Evolutionary conservation across 2,113 vertebrate genomes (phyloP).

Genomic region (Ceyx cyanopectus): DNA sequence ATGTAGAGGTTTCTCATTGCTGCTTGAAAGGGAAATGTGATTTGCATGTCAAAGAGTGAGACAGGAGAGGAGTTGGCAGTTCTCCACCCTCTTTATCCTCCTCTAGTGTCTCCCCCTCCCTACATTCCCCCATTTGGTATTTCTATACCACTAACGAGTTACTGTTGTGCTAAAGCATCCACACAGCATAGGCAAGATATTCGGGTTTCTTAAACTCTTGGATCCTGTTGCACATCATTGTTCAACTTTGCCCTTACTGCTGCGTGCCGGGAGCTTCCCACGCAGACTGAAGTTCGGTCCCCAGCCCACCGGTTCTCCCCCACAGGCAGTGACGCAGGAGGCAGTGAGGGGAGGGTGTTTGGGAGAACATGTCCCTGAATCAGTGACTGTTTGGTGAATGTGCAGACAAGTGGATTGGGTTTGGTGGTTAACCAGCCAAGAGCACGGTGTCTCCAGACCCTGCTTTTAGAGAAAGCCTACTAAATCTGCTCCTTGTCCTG

Average conservation of each 20-base stretch:
- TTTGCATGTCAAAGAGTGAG: constrained; percentile 27
- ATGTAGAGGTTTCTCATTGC: not conserved
- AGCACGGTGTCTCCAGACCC: not conserved
- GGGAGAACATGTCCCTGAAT: constrained; percentile 34
- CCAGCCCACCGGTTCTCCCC: constrained; percentile 57
- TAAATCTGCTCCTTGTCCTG: not conserved
- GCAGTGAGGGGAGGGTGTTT: constrained; percentile 40
- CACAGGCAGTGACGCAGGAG: constrained; percentile 50
- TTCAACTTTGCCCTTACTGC: constrained; percentile 26
- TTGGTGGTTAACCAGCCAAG: not conserved
- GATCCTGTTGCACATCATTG: not conserved
- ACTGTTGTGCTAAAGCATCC: fast-evolving
- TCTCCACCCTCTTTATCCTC: not conserved
- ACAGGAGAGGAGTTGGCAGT: not conserved
- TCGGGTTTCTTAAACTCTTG: not conserved
- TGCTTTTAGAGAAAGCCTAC: not conserved
- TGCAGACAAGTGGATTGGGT: not conserved
- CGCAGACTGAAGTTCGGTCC: constrained; percentile 40
- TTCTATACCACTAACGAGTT: fast-evolving
- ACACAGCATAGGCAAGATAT: not conserved
- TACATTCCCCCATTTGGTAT: not conserved
- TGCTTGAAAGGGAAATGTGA: not conserved
- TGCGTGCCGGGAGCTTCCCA: constrained; percentile 62
- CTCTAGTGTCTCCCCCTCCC: not conserved
- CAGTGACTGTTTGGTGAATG: not conserved